Evolutionary conservation across 1,140 invertebrate species (phyloP), one percentile per base, ranked within the genome.

Genomic region (Camponotus pennsylvanicus): DNA sequence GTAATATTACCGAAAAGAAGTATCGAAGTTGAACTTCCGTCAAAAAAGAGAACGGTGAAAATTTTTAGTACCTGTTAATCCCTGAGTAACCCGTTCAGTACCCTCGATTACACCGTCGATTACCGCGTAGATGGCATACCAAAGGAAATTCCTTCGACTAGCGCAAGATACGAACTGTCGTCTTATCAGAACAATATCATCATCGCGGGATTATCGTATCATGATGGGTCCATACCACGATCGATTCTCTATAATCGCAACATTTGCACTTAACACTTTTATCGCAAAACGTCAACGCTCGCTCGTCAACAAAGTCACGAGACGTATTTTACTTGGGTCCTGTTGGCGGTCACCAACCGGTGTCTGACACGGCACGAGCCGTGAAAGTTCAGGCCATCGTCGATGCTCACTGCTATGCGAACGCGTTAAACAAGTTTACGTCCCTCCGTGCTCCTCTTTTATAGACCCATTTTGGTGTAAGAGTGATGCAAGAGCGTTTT

Each of bases 101-200:
- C 57, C 83, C 57, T 75, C 79, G 79, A 83, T 83, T 83, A 83
- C 40, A 55, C 18, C 69, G 64, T 77, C 59, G 77, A 80, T 77
- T 78, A 88, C 85, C 77, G 83, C 88, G 77, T 86, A 83, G 78
- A 77, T 75, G 67, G 87, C 87, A 88, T 88, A 90, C 87, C 88
- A 64, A 79, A 49, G 61, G 61, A 66, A 73, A 88, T 83, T 71
- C 61, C 83, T 78, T 86, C 49, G 69, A 71, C 85, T 88, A 88
- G 86, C 61, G 76, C 57, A 45, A 79, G 86, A 70, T 88, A 87
- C 71, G 21, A 85, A 71, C 86, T 75, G 75, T 77, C 73, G 27
- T 49, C 37, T 70, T 45, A 77, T 67, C 61, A 57, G 82, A 87
- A 87, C 86, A 87, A 87, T 61, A 69, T 67, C 55, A 37, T 18